Evolutionary conservation across 2,888 invertebrate species (phyloP), one percentile per base, ranked within the genome.

Genomic region (Drosophila conformis): DNA sequence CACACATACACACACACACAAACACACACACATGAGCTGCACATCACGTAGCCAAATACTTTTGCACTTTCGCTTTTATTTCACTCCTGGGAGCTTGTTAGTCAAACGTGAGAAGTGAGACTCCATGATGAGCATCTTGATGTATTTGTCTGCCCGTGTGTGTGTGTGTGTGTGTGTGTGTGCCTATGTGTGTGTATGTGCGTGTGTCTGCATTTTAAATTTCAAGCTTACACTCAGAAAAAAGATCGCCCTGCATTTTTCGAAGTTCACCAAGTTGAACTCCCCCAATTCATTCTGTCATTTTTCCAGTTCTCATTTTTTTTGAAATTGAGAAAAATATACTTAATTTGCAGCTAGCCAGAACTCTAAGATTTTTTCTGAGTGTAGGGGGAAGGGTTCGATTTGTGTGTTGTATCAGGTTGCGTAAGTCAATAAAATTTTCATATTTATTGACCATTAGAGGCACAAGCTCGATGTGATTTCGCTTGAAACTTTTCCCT

Each of bases 361-460:
- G 29, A 7, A 29, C 1, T 0, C 29, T 1, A 10, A 10, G 0
- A 25, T 46, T 46, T 25, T 46, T 4, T 4, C 15, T 8, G 25
- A 46, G 46, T 46, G 46, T 46, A 8, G n/a, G 13, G 15, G 27
- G 56, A 58, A 51, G 40, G 29, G 40, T 42, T 36, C 52, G 65
- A 67, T 63, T 62, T 46, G 38, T 58, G 40, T 63, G 60, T 65
- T 48, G 68, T 73, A 70, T 73, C 74, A 70, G 72, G 70, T 83
- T 82, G 89, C 80, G 80, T 79, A 69, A 80, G 82, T 87, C 81
- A 78, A 91, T 91, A 82, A 91, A 91, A 91, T 87, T 89, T 91
- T 87, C 88, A 91, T 91, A 90, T 91, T 91, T 91, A 91, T 91
- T 83, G 86, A 90, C 91, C 91, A 91, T 88, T 91, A 87, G 87